Conservation (phyloP, 2,797 vertebrate genomes). For the Gallinago solitaria region DNA sequence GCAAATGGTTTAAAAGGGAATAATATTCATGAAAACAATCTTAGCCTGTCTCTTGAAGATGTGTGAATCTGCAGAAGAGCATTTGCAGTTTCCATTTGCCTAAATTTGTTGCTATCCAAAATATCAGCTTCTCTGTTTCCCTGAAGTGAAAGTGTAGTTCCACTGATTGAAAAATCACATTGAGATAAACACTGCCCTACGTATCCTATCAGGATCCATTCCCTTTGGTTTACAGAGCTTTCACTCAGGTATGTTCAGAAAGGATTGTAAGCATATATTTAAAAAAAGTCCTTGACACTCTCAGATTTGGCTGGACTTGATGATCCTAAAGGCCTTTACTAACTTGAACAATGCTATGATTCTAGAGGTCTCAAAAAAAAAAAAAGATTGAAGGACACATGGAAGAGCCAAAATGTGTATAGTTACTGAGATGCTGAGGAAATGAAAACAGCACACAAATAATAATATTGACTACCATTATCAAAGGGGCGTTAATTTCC, state of each 20-base stretch:
- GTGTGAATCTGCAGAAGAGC: background rate
- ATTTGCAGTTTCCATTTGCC: conserved; percentile 18
- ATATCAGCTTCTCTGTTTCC: background rate
- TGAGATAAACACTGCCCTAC: background rate
- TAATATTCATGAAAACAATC: background rate
- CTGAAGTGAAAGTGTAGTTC: background rate
- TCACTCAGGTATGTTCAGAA: background rate
- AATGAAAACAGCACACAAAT: background rate
- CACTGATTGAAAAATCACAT: conserved; percentile 9
- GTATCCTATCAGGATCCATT: background rate
- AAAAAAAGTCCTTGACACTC: background rate
- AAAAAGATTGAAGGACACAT: background rate
- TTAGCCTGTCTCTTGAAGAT: background rate
- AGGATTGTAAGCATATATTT: background rate
- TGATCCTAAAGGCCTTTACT: background rate
- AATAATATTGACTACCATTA: background rate
- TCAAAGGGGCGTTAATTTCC: background rate
- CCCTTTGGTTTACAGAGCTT: background rate
- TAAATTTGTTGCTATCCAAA: background rate
- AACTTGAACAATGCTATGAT: background rate
- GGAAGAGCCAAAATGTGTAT: background rate
- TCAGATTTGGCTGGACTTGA: background rate
- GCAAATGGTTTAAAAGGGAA: background rate
- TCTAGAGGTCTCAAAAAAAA: background rate
- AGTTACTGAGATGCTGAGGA: background rate